Percentiles rank a stretch among this genome's conserved stretches.
Conservation (phyloP, 2,113 vertebrate species). For the Helogale parvula region DNA sequence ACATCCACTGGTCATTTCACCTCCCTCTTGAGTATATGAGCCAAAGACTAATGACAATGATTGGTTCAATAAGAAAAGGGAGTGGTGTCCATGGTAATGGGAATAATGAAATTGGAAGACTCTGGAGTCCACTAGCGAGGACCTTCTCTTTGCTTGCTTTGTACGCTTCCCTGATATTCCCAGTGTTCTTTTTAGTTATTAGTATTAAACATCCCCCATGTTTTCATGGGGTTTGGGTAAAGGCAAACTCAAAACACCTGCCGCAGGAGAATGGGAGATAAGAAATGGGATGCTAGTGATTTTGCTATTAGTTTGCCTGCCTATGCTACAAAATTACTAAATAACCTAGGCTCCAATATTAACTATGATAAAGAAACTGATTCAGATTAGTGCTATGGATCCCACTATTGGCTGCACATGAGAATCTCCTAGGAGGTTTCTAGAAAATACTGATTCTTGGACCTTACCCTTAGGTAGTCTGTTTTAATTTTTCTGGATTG, state of each 20-base stretch:
- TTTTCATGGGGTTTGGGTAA: neutral
- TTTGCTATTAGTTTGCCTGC: neutral
- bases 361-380: neutral
- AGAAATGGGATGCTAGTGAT: neutral
- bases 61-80: neutral
- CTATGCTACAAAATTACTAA: neutral
- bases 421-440: neutral
- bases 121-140: neutral
- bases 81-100: neutral
- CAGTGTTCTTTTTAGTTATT: neutral
- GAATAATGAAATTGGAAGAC: neutral
- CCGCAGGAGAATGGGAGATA: neutral
- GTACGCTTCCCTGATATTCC: neutral
- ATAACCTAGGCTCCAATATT: neutral
- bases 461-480: neutral
- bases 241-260: neutral
- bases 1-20: neutral
- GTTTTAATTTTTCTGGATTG: neutral
- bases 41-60: neutral
- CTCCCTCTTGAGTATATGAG: neutral
- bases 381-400: neutral
- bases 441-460: neutral
- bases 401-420: neutral
- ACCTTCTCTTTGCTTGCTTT: neutral
- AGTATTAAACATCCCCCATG: neutral